phyloP scores from a whole-genome alignment of 1,140 invertebrate species.

The Drosophila mojavensis region DNA sequence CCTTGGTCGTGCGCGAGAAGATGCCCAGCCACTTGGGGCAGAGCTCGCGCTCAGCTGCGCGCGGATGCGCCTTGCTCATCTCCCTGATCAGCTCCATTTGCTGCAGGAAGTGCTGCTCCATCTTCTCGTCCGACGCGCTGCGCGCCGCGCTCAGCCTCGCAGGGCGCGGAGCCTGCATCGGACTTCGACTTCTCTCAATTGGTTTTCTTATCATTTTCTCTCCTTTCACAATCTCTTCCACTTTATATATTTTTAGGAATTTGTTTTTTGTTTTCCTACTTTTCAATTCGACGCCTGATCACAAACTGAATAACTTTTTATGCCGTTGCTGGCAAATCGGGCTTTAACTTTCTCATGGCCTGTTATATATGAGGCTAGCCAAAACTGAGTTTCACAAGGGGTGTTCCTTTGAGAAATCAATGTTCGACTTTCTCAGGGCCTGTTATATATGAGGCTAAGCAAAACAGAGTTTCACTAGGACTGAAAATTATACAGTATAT shows the following conservation, averaged over 20 bases:
- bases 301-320: neutral
- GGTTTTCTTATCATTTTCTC: neutral
- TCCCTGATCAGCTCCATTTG: conserved; percentile 12
- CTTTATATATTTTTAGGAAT: neutral
- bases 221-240: too few species aligned
- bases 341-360: too few species aligned
- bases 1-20: conserved; percentile 14
- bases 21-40: conserved; percentile 33
- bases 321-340: too few species aligned
- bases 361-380: too few species aligned
- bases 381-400: too few species aligned
- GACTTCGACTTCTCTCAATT: too few species aligned
- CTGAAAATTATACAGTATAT: too few species aligned
- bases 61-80: neutral
- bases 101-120: neutral
- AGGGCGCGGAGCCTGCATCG: too few species aligned
- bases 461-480: too few species aligned
- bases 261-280: neutral
- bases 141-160: neutral
- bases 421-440: too few species aligned
- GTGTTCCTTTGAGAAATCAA: too few species aligned
- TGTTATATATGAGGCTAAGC: too few species aligned
- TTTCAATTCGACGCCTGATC: neutral
- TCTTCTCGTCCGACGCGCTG: neutral
- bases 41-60: neutral